Evolutionary conservation across 2,113 vertebrate genomes (phyloP), one percentile per base, ranked within the genome.

Genomic region (Dipodomys spectabilis): DNA sequence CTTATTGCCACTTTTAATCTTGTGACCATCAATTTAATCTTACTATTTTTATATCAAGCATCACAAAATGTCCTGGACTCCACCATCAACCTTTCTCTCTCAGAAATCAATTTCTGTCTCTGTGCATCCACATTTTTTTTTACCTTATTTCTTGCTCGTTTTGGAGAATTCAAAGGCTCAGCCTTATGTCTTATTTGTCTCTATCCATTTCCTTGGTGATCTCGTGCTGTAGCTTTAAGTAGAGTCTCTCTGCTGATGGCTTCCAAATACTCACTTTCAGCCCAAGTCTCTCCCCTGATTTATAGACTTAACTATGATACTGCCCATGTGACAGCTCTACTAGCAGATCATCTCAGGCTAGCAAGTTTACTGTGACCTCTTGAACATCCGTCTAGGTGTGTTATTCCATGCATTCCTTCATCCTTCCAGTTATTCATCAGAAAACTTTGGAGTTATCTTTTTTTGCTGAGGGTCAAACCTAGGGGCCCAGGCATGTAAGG

Each of bases 201-300:
- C 30, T 84, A 16, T 68, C 30, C 5, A 84, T 88, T 72, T 95
- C 69, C 32, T 82, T 88, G 53, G 12, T 91, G 74, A 88, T 72
- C 9, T 71, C 78, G 22, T 88, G 45, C 28, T 72, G 22, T 65
- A 64, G 22, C 22, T 6, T 95, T 91, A 93, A 91, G 25, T 87
- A 57, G 19, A 65, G 1, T 81, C 13, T 84, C 23, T 84, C 0
- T 86, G 7, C 44, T 91, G 49, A 72, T 93, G 27, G 81, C 64
- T 86, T 91, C 67, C 39, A 95, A 49, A 88, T 88, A 23, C 68
- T 68, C 85, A 68, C 60, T 68, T 90, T n/a, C 20, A 82, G 20
- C 45, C 60, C 32, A 44, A 94, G 15, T 78, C 28, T 78, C 74
- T 89, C 45, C 49, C 6, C 27, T 68, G 28, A 82, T 89, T 68